Evolutionary conservation across 2,797 vertebrate species (phyloP).

Genomic region (Epinephelus awoara): DNA sequence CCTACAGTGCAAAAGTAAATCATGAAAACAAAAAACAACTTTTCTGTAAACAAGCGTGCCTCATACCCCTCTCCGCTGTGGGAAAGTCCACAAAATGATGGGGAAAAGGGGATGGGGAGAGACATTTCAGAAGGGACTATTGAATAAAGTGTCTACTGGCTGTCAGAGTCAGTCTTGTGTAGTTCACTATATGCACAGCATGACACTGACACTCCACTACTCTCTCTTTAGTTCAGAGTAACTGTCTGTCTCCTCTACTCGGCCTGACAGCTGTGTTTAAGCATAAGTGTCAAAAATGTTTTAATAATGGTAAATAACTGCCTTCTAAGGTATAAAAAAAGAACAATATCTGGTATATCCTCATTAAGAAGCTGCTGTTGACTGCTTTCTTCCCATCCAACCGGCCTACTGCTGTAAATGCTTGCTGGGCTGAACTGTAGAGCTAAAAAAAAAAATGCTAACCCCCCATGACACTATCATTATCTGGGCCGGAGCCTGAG

Average conservation of each 20-base stretch:
- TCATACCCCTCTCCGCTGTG: background rate
- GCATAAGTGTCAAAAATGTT: constrained; percentile 13
- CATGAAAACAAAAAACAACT: too few species aligned
- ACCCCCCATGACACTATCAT: constrained; percentile 39
- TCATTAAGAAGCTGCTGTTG: constrained; percentile 6
- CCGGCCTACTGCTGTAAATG: constrained; percentile 1
- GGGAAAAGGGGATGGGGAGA: background rate
- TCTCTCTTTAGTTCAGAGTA: constrained; percentile 21
- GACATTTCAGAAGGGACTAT: background rate
- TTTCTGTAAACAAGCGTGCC: background rate
- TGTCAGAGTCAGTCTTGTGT: constrained; percentile 22
- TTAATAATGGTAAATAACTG: constrained; percentile 17
- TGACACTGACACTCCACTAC: background rate
- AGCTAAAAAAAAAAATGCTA: constrained; percentile 22
- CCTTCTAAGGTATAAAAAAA: constrained; percentile 6
- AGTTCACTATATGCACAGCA: constrained; percentile 24
- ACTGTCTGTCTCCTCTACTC: constrained; percentile 11
- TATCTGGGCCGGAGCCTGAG: constrained; percentile 39
- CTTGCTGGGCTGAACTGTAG: constrained; percentile 16
- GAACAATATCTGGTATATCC: background rate
- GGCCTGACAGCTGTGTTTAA: constrained; percentile 17
- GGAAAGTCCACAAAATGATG: constrained; percentile 5
- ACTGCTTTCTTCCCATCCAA: constrained; percentile 8
- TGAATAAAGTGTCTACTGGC: constrained; percentile 14
- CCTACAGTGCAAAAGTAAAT: constrained; percentile 7